Percentiles rank a stretch among this genome's conserved stretches.
Evolutionary conservation across 1,140 invertebrate genomes (phyloP).

Genomic region (Bombyx mandarina): DNA sequence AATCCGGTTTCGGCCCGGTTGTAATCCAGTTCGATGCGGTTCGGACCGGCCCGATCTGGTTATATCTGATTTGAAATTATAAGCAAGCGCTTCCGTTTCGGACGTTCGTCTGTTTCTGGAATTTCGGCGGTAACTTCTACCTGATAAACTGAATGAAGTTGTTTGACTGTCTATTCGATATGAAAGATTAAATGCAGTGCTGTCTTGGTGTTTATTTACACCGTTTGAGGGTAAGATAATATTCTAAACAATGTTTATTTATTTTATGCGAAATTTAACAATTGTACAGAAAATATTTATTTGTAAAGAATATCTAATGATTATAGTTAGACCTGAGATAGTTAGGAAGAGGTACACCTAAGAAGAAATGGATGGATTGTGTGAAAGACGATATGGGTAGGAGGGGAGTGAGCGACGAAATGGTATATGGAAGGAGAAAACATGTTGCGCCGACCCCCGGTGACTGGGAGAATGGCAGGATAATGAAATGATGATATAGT

Average conservation of each 20-base stretch:
- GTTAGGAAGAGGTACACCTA: no score
- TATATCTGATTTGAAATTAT: constrained; percentile 56
- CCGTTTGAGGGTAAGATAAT: no score
- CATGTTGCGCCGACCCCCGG: no score
- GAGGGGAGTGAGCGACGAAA: no score
- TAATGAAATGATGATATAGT: no score
- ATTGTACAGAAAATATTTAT: background rate
- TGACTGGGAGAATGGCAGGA: no score
- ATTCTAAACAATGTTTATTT: background rate
- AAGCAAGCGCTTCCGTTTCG: constrained; percentile 34
- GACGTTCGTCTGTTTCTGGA: constrained; percentile 5
- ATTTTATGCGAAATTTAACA: constrained; percentile 3
- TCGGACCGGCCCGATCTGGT: constrained; percentile 25
- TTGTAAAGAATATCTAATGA: no score
- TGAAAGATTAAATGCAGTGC: background rate
- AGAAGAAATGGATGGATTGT: no score
- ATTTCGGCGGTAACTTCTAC: constrained; percentile 7
- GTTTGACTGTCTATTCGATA: background rate
- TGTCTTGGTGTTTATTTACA: background rate
- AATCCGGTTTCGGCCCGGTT: constrained; percentile 49
- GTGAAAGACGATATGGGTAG: no score
- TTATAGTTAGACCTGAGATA: no score
- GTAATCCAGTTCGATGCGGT: constrained; percentile 45
- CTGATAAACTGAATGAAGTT: constrained; percentile 9
- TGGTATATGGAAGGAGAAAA: no score